Base-by-base conservation (phyloP, 1,140 invertebrate species). In the Drosophila littoralis region DNA sequence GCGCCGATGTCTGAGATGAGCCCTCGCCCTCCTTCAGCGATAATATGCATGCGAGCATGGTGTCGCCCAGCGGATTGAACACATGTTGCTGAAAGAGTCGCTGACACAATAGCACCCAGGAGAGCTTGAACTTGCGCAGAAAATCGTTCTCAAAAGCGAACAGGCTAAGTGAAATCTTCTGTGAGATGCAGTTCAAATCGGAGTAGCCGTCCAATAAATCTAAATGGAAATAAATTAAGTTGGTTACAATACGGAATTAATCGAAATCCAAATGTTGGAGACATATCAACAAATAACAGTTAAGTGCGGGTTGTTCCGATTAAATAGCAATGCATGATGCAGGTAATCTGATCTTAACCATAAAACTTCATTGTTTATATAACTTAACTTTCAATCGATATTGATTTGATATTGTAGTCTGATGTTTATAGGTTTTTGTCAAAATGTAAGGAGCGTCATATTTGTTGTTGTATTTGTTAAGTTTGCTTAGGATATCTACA, bases 51-150 rank as follows among this genome's bases (percentile, higher is more conserved):
- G 91, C 85, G 36, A 91, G 69, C 90, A 92, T 92, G 10, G 89
- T 84, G 36, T 92, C 91, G 33, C 81, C 78, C 48, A 92, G 58
- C 22, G 82, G 83, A 17, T 77, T 77, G 69, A 92, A 92, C 51
- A 92, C 91, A 76, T 91, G 92, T 46, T 91, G 83, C 60, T 92
- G 91, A 81, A 92, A 92, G 60, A 92, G 72, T 13, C 92, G 91
- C 70, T 92, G 91, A 57, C 91, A 92, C 45, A 92, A 66, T 22
- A 92, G 75, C 75, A 82, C 81, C 92, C 92, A 92, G 15, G 91
- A 91, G 22, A 92, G 74, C 48, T 80, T 86, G 58, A 92, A 92
- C 55, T 91, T 90, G 28, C 91, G 81, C 57, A 92, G 77, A 75
- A 92, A 92, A 67, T 92, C 83, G 48, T 91, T 91, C 67, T 92